Conservation (phyloP, 2,797 vertebrate species). For the Vultur gryphus region DNA sequence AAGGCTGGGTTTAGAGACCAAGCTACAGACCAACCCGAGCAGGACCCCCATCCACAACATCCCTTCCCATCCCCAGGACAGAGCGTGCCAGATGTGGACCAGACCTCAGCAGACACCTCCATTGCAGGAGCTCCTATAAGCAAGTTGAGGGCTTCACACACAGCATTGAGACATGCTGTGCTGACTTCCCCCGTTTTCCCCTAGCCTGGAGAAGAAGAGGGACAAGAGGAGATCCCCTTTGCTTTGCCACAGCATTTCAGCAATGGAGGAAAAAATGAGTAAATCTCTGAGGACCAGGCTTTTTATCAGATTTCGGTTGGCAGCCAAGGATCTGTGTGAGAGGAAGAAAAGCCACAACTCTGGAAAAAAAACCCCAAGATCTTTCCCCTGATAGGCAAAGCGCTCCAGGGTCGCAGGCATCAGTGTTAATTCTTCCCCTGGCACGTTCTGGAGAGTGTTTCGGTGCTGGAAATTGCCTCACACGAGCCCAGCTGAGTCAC, state of each 20-base stretch:
- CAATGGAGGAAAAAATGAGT: background rate
- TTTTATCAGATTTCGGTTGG: background rate
- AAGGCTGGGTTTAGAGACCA: background rate
- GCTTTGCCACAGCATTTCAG: background rate
- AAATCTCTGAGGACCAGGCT: background rate
- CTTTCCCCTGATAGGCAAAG: background rate
- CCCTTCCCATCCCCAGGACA: background rate
- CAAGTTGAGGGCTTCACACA: background rate
- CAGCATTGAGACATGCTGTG: rapidly evolving
- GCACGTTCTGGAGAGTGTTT: background rate
- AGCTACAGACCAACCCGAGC: rapidly evolving
- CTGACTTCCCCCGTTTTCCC: background rate
- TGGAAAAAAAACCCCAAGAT: background rate
- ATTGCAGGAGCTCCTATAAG: background rate
- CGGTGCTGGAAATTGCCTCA: background rate
- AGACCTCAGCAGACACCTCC: background rate
- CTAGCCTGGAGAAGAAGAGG: background rate
- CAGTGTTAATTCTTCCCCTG: background rate
- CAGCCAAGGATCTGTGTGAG: background rate
- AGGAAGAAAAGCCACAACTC: background rate
- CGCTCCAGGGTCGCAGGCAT: background rate
- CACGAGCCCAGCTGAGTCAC: background rate
- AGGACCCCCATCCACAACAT: background rate
- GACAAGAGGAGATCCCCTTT: background rate
- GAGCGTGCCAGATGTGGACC: background rate